phyloP scores from a whole-genome alignment of 2,113 vertebrate genomes.

The Phyllostomus hastatus region DNA sequence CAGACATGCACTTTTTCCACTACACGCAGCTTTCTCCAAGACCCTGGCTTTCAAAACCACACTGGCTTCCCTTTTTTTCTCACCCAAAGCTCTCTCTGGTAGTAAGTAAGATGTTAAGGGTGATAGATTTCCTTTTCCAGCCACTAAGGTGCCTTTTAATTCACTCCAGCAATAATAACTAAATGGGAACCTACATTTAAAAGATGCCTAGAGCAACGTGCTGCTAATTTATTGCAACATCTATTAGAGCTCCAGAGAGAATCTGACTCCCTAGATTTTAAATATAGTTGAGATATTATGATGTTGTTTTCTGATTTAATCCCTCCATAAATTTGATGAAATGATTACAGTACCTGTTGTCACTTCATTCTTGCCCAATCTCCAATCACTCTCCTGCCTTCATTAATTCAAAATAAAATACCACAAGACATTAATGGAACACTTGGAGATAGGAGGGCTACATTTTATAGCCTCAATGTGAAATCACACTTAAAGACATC shows the following conservation, averaged over 20 bases:
- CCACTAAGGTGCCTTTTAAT: conserved; percentile 17
- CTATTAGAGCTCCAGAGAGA: conserved; percentile 50
- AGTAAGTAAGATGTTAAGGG: conserved; percentile 18
- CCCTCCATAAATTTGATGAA: conserved; percentile 42
- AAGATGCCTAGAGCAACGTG: conserved; percentile 7
- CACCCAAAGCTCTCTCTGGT: neutral
- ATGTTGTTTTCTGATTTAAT: conserved; percentile 49
- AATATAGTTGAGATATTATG: conserved; percentile 53
- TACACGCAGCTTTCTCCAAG: neutral
- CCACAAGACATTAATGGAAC: neutral
- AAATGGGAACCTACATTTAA: conserved; percentile 39
- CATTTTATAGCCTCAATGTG: conserved; percentile 10
- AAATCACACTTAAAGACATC: conserved; percentile 14
- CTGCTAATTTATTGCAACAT: conserved; percentile 54
- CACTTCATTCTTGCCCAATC: conserved; percentile 36
- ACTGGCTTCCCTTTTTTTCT: neutral
- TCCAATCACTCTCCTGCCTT: conserved; percentile 45
- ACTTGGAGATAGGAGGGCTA: neutral
- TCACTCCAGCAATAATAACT: conserved; percentile 32
- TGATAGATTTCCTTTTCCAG: conserved; percentile 27
- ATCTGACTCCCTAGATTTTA: conserved; percentile 53
- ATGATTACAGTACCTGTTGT: conserved; percentile 41
- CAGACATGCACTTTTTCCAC: neutral
- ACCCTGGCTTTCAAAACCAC: neutral
- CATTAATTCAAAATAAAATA: conserved; percentile 59